Conservation (phyloP, 2,888 invertebrate species). For the Agriotes lineatus region DNA sequence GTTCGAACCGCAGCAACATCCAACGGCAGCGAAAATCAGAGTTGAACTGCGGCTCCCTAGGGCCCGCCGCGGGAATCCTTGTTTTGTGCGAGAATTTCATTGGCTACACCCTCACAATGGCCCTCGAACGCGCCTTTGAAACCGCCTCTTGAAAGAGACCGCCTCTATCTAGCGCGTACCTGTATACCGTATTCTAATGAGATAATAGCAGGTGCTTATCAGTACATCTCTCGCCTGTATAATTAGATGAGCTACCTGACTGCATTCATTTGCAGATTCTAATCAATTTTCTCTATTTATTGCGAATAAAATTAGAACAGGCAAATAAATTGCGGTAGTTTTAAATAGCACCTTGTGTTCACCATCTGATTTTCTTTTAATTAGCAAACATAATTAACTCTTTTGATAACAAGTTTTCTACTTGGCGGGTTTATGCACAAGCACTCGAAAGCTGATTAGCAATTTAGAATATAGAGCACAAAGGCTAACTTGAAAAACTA, state of each 20-base stretch:
- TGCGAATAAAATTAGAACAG: slow-evolving; percentile 37
- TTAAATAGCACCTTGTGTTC: slow-evolving; percentile 29
- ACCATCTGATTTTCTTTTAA: slow-evolving; percentile 31
- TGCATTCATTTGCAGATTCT: slow-evolving; percentile 46
- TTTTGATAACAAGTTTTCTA: slow-evolving; percentile 18
- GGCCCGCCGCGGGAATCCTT: slow-evolving; percentile 28
- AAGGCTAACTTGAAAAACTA: no score
- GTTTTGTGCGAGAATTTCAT: slow-evolving; percentile 39
- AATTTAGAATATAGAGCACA: no score
- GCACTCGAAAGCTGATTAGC: no score
- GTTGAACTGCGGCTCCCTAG: slow-evolving; percentile 37
- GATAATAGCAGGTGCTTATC: slow-evolving; percentile 50
- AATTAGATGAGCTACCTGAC: slow-evolving; percentile 49
- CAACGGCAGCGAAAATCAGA: slow-evolving; percentile 33
- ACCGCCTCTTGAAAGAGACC: slow-evolving; percentile 44
- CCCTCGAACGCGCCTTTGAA: slow-evolving; percentile 46
- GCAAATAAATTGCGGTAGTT: slow-evolving; percentile 39
- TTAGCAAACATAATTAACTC: slow-evolving; percentile 33
- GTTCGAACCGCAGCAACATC: slow-evolving; percentile 33
- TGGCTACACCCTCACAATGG: slow-evolving; percentile 51
- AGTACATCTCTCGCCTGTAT: slow-evolving; percentile 47
- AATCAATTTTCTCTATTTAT: slow-evolving; percentile 44
- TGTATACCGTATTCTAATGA: slow-evolving; percentile 49
- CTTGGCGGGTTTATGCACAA: no score
- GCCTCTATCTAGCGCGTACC: slow-evolving; percentile 43